Base-by-base conservation (phyloP, 1,140 invertebrate genomes). In the Apis laboriosa region DNA sequence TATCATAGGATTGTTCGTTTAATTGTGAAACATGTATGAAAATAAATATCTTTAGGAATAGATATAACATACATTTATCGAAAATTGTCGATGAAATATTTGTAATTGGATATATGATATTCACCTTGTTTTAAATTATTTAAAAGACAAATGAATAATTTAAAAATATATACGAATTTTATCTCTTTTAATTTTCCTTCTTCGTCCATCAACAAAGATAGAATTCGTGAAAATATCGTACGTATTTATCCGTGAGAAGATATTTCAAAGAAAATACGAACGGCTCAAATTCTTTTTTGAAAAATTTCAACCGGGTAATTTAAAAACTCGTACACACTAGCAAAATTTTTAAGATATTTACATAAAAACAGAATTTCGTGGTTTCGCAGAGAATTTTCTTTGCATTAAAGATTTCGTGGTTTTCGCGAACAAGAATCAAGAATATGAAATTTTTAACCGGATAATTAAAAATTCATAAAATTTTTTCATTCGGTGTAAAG, bases 301-400 rank as follows among this genome's bases (percentile, higher is more conserved):
- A 78, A 49, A 70, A 12, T 60, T 70, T 56, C 49, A 49, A 70
- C 4, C 76, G 19, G 11, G 15, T 70, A 58, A 58, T 70, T 60
- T n/a, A 28, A 78, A 34, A 43, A 78, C 55, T 70, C 70, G 55
- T 19, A 12, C 12, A 28, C 19, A 53, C 4, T 15, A 9, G 2
- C 12, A n/a, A 60, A 55, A 78, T 60, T 51, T 51, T n/a, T 11
- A 4, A 21, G 55, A 17, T 60, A 78, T 78, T 78, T 78, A 49
- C 66, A 60, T 78, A 51, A 8, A 70, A 70, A 55, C 28, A 70
- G 55, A 49, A 60, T 4, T 34, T 1, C 2, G 34, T 17, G 28
- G 53, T n/a, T 60, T 21, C 34, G 2, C 17, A 15, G 13, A 2
- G 66, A 56, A 66, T 68, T 77, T 77, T 28, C 51, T 28, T 12